These are phyloP conservation scores for Labeo rohita DNA, from an alignment of 2,113 vertebrate genomes.

Conservation along the genomic window DNA sequence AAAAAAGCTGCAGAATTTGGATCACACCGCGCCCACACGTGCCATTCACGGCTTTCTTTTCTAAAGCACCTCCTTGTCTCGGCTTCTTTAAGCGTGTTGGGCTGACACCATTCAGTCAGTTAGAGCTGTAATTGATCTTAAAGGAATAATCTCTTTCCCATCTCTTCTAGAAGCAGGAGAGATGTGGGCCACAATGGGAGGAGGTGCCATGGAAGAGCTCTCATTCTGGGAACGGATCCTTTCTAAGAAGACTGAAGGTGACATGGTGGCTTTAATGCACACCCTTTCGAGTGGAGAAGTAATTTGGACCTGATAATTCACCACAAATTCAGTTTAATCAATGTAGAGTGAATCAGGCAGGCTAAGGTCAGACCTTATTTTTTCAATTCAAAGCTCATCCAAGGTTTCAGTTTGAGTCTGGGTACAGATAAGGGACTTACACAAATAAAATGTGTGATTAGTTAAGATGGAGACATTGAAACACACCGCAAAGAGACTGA, in stretches of 20 bases:
- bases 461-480: not conserved
- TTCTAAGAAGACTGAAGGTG: constrained; percentile 74
- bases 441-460: constrained; percentile 23
- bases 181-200: constrained; percentile 59
- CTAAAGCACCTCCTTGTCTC: constrained; percentile 43
- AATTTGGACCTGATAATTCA: constrained; percentile 73
- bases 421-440: constrained; percentile 27
- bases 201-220: constrained; percentile 53
- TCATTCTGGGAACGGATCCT: constrained; percentile 65
- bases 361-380: constrained; percentile 30
- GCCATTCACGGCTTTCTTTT: constrained; percentile 37
- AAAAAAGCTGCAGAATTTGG: constrained; percentile 21
- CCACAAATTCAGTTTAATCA: constrained; percentile 65
- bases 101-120: constrained; percentile 63
- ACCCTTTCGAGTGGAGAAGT: constrained; percentile 69
- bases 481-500: not conserved
- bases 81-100: constrained; percentile 43
- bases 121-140: constrained; percentile 66
- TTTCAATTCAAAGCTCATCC: constrained; percentile 42
- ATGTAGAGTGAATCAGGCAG: constrained; percentile 51
- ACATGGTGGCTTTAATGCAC: constrained; percentile 75
- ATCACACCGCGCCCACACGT: constrained; percentile 26
- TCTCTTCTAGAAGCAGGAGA: constrained; percentile 55
- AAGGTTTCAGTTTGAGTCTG: constrained; percentile 9
- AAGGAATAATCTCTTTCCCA: constrained; percentile 71